A percentile compares a stretch with the other conserved stretches of the same genome.
Evolutionary conservation across 2,888 invertebrate species (phyloP).

Genomic region (Xanthorhoe designata): DNA sequence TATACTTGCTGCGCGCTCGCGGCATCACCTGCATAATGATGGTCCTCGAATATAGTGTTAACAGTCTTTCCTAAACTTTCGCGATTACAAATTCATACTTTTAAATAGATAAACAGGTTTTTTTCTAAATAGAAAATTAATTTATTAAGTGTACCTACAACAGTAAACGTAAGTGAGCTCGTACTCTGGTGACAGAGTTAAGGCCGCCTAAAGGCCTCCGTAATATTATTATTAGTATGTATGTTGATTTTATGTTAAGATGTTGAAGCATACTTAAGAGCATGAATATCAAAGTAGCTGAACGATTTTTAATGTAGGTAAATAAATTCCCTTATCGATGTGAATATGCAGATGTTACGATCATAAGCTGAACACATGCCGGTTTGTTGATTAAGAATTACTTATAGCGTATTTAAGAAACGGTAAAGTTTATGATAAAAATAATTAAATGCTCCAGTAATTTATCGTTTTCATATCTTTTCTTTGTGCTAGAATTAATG

Average conservation of each 20-base stretch:
- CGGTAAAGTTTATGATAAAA: not conserved
- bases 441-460: not conserved
- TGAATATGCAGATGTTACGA: conserved; percentile 2
- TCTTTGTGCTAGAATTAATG: not conserved
- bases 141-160: no score
- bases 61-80: no score
- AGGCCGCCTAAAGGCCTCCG: no score
- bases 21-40: no score
- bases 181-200: no score
- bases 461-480: not conserved
- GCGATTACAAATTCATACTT: no score
- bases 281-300: conserved; percentile 2
- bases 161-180: no score
- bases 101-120: no score
- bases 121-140: no score
- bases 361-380: conserved; percentile 8
- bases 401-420: not conserved
- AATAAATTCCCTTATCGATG: conserved; percentile 8
- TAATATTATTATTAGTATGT: not conserved
- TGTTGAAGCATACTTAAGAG: not conserved
- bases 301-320: conserved; percentile 4
- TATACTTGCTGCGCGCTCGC: no score
- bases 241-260: conserved; percentile 1
- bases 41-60: not conserved
- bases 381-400: not conserved